A percentile compares a stretch with the other conserved stretches of the same genome.
Evolutionary conservation across 2,888 invertebrate genomes (phyloP).

Genomic region (Labia minor): DNA sequence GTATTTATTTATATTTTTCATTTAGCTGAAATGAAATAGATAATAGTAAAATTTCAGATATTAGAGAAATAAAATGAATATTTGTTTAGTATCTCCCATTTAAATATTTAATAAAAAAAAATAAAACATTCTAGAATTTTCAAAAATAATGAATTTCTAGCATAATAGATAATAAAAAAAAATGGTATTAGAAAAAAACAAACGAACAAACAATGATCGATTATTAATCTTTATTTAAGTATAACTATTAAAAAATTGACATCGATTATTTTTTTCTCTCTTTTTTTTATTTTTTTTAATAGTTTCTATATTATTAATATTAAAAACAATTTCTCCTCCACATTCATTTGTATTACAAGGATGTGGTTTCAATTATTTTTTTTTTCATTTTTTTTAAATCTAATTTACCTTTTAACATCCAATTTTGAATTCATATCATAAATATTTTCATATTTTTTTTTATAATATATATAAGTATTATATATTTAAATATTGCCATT

Average conservation of each 20-base stretch:
- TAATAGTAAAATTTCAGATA: too few relatives aligned
- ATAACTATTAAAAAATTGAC: slow-evolving; percentile 7
- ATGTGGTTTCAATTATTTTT: neutral
- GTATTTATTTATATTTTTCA: too few relatives aligned
- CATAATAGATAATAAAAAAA: too few relatives aligned
- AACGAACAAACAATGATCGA: too few relatives aligned
- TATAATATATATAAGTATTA: too few relatives aligned
- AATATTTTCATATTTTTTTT: neutral
- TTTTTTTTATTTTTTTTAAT: neutral
- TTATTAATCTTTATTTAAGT: neutral
- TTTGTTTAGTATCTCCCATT: too few relatives aligned
- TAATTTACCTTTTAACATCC: neutral
- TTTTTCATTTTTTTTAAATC: neutral
- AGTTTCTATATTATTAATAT: neutral
- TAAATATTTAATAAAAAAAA: too few relatives aligned
- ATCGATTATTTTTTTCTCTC: neutral
- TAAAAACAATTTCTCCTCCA: neutral
- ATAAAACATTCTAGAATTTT: too few relatives aligned
- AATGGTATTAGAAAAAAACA: too few relatives aligned
- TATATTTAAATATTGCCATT: neutral
- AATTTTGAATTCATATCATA: neutral
- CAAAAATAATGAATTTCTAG: too few relatives aligned
- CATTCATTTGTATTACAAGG: neutral
- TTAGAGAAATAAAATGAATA: too few relatives aligned
- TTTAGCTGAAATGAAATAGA: too few relatives aligned